Conservation (phyloP, 2,888 invertebrate genomes). For the Pristionchus entomophagus region DNA sequence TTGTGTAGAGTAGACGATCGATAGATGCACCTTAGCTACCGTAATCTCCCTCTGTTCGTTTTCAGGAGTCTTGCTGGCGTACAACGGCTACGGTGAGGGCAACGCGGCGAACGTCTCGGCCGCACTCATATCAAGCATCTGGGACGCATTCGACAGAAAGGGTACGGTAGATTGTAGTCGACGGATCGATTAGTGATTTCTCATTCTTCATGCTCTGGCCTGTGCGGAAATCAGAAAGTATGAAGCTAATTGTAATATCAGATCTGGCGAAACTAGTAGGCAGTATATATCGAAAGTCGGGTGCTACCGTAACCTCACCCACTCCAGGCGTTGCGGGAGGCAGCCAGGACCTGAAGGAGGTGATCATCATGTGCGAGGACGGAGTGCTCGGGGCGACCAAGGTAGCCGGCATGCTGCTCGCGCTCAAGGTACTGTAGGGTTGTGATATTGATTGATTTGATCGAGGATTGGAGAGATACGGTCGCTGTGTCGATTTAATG, state of each 20-base stretch:
- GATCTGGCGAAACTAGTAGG: no score
- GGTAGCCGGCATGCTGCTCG: conserved; percentile 56
- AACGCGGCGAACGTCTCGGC: conserved; percentile 57
- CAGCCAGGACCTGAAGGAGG: conserved; percentile 56
- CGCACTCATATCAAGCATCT: conserved; percentile 61
- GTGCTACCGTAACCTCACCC: no score
- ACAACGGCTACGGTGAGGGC: conserved; percentile 57
- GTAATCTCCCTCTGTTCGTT: background rate
- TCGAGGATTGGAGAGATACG: background rate
- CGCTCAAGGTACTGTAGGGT: conserved; percentile 50
- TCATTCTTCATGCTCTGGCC: no score
- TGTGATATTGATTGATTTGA: no score
- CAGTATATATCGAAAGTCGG: no score
- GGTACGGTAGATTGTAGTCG: conserved; percentile 50
- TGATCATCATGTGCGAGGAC: conserved; percentile 58
- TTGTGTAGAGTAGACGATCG: no score
- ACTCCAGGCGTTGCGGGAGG: conserved; percentile 46
- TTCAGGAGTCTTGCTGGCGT: conserved; percentile 63
- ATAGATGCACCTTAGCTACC: background rate
- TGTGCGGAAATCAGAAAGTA: no score
- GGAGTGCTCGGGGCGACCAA: conserved; percentile 52
- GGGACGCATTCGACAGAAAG: conserved; percentile 60
- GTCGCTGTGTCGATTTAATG: background rate
- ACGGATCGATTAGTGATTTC: background rate
- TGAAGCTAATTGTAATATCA: no score